Evolutionary conservation across 2,888 invertebrate species (phyloP).

Genomic region (Pristionchus maxplancki): DNA sequence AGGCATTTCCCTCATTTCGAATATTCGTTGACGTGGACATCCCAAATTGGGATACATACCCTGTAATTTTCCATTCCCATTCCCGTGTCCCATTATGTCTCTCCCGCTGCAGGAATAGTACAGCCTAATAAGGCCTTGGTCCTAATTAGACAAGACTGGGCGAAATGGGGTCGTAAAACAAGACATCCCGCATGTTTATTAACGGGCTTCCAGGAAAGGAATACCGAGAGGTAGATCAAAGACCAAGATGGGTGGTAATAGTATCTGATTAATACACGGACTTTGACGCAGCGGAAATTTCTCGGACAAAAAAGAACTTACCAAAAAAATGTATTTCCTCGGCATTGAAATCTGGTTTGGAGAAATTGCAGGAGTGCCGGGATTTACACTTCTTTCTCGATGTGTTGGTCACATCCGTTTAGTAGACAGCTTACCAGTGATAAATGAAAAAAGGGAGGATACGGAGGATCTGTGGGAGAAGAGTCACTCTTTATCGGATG

Average conservation of each 20-base stretch:
- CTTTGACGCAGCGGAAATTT: background rate
- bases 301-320: too few species aligned
- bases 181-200: background rate
- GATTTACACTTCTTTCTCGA: too few species aligned
- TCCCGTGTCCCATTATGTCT: background rate
- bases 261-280: background rate
- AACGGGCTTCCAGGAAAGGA: background rate
- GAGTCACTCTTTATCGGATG: too few species aligned
- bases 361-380: too few species aligned
- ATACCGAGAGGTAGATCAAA: constrained; percentile 14
- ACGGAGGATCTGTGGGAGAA: too few species aligned
- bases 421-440: too few species aligned
- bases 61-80: background rate
- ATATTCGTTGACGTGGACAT: constrained; percentile 9
- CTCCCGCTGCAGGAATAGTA: background rate
- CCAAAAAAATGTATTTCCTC: too few species aligned
- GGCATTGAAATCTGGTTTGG: too few species aligned
- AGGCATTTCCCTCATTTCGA: background rate
- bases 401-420: too few species aligned
- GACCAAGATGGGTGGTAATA: background rate
- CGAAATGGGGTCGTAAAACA: background rate
- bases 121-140: background rate
- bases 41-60: background rate
- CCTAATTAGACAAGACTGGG: background rate
- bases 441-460: too few species aligned